phyloP scores from a whole-genome alignment of 2,797 vertebrate species.

The Peromyscus aztecus region DNA sequence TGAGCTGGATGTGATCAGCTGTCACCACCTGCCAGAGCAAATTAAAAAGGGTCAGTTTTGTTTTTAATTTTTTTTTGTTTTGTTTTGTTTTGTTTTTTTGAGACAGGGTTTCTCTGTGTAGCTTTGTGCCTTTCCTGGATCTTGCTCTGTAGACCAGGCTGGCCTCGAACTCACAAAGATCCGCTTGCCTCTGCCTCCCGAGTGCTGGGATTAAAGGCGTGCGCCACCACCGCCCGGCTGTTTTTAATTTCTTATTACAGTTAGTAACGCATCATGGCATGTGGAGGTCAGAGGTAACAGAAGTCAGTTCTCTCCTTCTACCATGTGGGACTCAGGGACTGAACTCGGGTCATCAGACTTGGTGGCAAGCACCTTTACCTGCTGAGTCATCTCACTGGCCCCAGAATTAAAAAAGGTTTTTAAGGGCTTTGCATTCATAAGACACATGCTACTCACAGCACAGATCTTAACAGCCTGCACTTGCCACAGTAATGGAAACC shows the following conservation, averaged over 20 bases:
- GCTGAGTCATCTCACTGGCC: not conserved
- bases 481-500: not conserved
- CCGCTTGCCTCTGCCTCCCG: no score
- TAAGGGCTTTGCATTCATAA: not conserved
- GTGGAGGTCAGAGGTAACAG: not conserved
- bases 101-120: no score
- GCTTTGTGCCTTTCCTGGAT: no score
- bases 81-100: no score
- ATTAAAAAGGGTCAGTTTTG: not conserved
- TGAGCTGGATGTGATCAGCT: conserved; percentile 98
- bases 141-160: no score
- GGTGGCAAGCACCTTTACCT: not conserved
- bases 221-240: no score
- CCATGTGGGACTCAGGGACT: not conserved
- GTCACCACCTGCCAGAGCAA: conserved; percentile 93
- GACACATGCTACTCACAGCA: conserved; percentile 35
- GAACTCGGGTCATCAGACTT: not conserved
- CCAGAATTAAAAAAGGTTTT: not conserved
- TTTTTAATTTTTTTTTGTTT: not conserved
- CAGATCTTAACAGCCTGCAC: not conserved
- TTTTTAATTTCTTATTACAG: not conserved
- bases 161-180: no score
- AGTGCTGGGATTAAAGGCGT: no score
- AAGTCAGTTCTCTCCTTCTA: not conserved
- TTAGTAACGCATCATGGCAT: not conserved